These are phyloP conservation scores for Lytechinus pictus DNA, from an alignment of 35 echinoderm and acorn worm genomes.

Conservation along the genomic window DNA sequence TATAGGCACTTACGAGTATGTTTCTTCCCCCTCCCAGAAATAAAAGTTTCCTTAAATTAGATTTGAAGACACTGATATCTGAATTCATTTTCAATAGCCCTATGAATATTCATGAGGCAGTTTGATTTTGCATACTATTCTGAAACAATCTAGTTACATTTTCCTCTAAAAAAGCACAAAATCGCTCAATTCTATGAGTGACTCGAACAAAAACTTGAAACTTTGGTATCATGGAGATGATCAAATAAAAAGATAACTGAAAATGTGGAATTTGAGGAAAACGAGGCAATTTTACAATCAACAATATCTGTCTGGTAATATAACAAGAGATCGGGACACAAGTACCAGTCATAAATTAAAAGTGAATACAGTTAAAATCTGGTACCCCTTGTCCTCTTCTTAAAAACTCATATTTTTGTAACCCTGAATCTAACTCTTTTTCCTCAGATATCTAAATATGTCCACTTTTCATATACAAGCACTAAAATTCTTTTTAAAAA, in stretches of 20 bases:
- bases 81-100: neutral
- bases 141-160: neutral
- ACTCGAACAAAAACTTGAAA: neutral
- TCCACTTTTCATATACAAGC: neutral
- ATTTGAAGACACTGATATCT: conserved; percentile 30
- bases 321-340: neutral
- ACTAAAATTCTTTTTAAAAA: neutral
- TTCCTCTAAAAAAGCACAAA: neutral
- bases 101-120: conserved; percentile 18
- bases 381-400: neutral
- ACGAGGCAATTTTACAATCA: neutral
- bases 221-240: neutral
- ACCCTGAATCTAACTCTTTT: neutral
- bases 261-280: neutral
- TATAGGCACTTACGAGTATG: neutral
- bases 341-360: neutral
- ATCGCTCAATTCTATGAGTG: neutral
- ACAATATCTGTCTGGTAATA: neutral
- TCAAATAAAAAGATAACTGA: neutral
- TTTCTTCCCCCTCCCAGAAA: neutral
- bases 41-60: neutral
- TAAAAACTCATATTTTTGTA: neutral
- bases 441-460: neutral
- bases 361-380: conserved; percentile 4
- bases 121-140: neutral